phyloP scores from a whole-genome alignment of 2,797 vertebrate genomes.

The Linurgus olivaceus region DNA sequence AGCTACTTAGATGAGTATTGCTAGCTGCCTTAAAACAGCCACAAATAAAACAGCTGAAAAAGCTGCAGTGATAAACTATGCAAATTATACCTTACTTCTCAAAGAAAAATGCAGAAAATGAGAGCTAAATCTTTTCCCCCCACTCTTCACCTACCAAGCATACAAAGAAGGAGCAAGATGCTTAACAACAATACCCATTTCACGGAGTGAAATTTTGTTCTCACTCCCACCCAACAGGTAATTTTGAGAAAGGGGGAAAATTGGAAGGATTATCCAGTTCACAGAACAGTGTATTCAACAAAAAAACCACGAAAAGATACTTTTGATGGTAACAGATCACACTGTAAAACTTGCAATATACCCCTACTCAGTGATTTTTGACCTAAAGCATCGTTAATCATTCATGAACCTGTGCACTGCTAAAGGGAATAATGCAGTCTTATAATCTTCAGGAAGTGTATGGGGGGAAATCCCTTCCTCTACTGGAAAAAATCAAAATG shows the following conservation, averaged over 20 bases:
- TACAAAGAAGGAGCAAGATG: not conserved
- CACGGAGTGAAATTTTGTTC: not conserved
- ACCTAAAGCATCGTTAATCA: conserved; percentile 58
- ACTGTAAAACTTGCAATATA: conserved; percentile 20
- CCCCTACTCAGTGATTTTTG: conserved; percentile 39
- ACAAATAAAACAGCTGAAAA: conserved; percentile 52
- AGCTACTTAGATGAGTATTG: not conserved
- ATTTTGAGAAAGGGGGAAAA: not conserved
- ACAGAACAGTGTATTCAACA: conserved; percentile 15
- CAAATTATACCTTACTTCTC: conserved; percentile 38
- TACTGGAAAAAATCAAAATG: conserved; percentile 2
- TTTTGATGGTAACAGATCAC: conserved; percentile 39
- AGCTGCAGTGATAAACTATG: conserved; percentile 33
- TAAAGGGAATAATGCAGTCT: conserved; percentile 21
- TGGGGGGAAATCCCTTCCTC: not conserved
- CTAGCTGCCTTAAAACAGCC: conserved; percentile 22
- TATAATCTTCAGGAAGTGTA: not conserved
- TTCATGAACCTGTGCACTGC: conserved; percentile 40
- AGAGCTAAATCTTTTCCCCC: not conserved
- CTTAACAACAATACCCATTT: not conserved
- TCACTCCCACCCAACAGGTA: not conserved
- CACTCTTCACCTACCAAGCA: not conserved
- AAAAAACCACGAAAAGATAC: conserved; percentile 18
- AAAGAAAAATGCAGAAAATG: conserved; percentile 22
- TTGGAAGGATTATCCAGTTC: conserved; percentile 45